A percentile compares a stretch with the other conserved stretches of the same genome.
phyloP scores from a whole-genome alignment of 2,888 invertebrate species.

The Pollenia griseotomentosa region DNA sequence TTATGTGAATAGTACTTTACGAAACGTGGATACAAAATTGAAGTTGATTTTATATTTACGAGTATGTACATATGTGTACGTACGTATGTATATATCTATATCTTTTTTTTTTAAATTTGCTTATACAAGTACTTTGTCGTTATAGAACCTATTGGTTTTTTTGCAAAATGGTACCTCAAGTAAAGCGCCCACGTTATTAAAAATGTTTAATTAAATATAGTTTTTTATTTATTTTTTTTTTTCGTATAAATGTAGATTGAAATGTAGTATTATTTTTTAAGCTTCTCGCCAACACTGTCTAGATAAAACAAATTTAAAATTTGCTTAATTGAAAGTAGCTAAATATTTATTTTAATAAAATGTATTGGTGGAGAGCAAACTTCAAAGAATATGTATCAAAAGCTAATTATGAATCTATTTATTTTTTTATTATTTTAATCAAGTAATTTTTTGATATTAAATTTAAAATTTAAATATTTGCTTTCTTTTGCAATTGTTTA shows the following conservation, averaged over 20 bases:
- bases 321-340: too few relatives aligned
- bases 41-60: background rate
- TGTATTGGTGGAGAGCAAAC: too few relatives aligned
- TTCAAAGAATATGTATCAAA: too few relatives aligned
- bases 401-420: too few relatives aligned
- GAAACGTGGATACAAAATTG: background rate
- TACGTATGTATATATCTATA: slow-evolving; percentile 11
- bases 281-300: slow-evolving; percentile 31
- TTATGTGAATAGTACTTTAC: background rate
- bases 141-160: slow-evolving; percentile 28
- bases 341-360: too few relatives aligned
- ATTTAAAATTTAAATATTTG: too few relatives aligned
- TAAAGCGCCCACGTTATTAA: slow-evolving; percentile 39
- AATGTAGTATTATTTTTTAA: slow-evolving; percentile 1
- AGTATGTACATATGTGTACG: background rate
- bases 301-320: too few relatives aligned
- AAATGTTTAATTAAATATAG: slow-evolving; percentile 37
- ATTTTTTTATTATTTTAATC: too few relatives aligned
- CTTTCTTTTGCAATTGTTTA: too few relatives aligned
- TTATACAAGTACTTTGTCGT: slow-evolving; percentile 17
- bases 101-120: background rate
- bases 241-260: background rate
- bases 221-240: background rate
- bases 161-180: slow-evolving; percentile 35
- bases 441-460: too few relatives aligned